Evolutionary conservation across 2,888 invertebrate species (phyloP), one percentile per base, ranked within the genome.

Genomic region (Micoletzkya japonica): DNA sequence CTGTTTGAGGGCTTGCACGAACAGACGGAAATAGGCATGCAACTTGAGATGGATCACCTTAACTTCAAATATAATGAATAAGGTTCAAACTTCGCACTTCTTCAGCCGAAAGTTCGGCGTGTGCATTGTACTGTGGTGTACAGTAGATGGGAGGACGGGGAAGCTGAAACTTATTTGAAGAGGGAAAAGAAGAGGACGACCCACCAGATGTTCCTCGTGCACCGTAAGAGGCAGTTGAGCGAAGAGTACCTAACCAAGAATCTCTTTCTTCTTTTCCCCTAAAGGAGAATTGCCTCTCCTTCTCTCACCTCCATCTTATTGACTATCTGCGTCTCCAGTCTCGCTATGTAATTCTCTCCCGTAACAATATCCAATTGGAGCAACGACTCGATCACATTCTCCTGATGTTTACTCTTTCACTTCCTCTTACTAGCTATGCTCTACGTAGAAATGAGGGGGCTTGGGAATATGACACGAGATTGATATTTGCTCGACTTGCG

Each of bases 201-300:
- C 36, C n/a, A 68, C 68, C 30, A 68, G 17, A 49, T 68, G 57
- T 28, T 49, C 49, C 26, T 79, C 79, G 68, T 74, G 70, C 54
- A 79, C 80, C 56, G 79, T 81, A n/a, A 80, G 75, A 54, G 74
- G 68, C 49, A 79, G 50, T 66, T 79, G 79, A 6, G 80, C 78
- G 68, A 79, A 79, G 36, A 78, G 73, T 28, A 78, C 69, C 77
- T 77, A n/a, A 58, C 10, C 58, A 34, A 34, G 24, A 24, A 6
- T 6, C 28, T 2, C 17, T 44, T 10, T 0, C n/a, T 17, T 34
- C 24, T 17, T 6, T 7, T 28, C 2, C n/a, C n/a, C n/a, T n/a
- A n/a, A n/a, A n/a, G n/a, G n/a, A n/a, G n/a, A n/a, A n/a, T n/a
- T n/a, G n/a, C 14, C 14, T 44, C n/a, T n/a, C n/a, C n/a, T n/a